Evolutionary conservation across 2,797 vertebrate genomes (phyloP).

Genomic region (Eulemur coronatus): DNA sequence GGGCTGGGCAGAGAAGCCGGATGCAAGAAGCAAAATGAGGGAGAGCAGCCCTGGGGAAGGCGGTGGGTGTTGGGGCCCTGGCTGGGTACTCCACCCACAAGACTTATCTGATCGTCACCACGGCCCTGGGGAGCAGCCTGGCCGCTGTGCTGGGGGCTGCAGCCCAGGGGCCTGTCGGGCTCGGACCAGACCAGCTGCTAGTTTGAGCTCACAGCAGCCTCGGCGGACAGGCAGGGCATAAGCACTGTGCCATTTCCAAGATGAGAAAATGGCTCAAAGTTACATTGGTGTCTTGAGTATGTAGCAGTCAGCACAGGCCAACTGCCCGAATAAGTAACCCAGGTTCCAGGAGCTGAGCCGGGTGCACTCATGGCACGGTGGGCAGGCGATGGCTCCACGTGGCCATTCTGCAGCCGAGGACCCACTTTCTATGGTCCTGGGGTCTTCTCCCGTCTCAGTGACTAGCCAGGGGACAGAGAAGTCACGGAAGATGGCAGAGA

Average conservation of each 20-base stretch:
- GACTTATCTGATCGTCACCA: neutral
- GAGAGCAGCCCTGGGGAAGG: too few species aligned
- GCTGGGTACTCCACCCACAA: neutral
- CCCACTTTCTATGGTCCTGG: neutral
- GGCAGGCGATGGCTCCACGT: accelerated
- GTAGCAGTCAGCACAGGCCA: accelerated
- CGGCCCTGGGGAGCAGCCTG: neutral
- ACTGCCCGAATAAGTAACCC: neutral
- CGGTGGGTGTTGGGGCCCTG: accelerated
- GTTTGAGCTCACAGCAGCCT: neutral
- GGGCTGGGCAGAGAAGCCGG: too few species aligned
- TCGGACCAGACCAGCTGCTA: neutral
- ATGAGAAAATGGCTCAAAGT: neutral
- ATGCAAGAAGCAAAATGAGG: neutral
- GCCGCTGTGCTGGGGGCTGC: accelerated
- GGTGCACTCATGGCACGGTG: accelerated
- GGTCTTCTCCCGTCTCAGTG: neutral
- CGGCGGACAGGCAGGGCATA: neutral
- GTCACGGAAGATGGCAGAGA: accelerated
- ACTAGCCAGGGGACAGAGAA: too few species aligned
- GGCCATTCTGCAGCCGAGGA: neutral
- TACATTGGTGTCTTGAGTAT: accelerated
- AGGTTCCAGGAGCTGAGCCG: accelerated
- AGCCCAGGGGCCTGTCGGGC: too few species aligned
- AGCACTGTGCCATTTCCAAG: neutral